Base-by-base conservation (phyloP, 2,888 invertebrate species). In the Drosophila phalerata region DNA sequence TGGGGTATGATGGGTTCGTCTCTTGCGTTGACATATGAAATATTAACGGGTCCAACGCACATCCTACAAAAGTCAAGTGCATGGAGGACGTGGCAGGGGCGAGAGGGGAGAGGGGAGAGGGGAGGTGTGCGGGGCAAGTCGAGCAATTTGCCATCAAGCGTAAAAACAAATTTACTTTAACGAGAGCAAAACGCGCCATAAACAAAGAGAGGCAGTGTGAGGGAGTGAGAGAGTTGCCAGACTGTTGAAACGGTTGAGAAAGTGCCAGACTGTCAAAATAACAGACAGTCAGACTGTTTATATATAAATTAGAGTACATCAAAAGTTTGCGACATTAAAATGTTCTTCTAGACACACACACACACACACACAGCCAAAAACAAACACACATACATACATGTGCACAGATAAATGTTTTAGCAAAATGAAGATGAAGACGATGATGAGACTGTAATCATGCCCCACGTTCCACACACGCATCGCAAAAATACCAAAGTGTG, bases 141-240 rank as follows among this genome's bases (percentile, higher is more conserved):
- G 74, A 73, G 77, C 82, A 84, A 84, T 88, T 88, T 81, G 87
- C 89, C 87, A 77, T 84, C 71, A 75, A 87, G 81, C 89, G 82
- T 85, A 70, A 85, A 88, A 88, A 84, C 87, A 85, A 88, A 87
- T 89, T 88, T 81, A 65, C 89, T 73, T 77, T 77, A 88, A 86
- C 86, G 86, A 86, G 76, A 42, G 52, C 67, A 57, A 42, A 43
- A 25, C 45, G 40, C 53, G 32, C 19, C 65, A 51, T 58, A 56
- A 48, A 65, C 43, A 60, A 22, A 57, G 11, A 43, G 28, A 25
- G 32, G 11, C 17, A 4, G 13, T n/a, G 22, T 9, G 28, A 9
- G 11, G 15, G 45, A 5, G 22, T 37, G 56, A 10, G 37, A 63
- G 75, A 37, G 79, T 74, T 76, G 79, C 74, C 76, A 76, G 62